Conservation (phyloP, 1,140 invertebrate genomes). For the Forficula auricularia region DNA sequence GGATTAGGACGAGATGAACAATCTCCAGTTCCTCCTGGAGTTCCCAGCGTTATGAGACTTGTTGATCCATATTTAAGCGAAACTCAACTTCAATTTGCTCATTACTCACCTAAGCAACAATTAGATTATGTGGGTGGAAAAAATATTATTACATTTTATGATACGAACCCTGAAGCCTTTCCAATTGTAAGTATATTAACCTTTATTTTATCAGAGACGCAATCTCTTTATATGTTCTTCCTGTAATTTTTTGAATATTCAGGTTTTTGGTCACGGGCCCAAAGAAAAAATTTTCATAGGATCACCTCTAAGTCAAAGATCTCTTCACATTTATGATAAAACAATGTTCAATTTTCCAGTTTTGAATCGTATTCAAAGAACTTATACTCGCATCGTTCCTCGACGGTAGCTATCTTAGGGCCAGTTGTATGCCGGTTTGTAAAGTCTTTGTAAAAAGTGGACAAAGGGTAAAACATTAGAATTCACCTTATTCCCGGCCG, state of each 20-base stretch:
- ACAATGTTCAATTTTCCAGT: constrained; percentile 5
- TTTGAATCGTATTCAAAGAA: constrained; percentile 11
- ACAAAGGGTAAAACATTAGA: no score
- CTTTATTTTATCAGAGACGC: constrained; percentile 9
- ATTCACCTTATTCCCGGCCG: no score
- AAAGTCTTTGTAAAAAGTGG: no score
- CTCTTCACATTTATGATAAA: not conserved
- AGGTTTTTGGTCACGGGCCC: not conserved
- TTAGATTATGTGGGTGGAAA: constrained; percentile 17
- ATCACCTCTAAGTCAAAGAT: constrained; percentile 3
- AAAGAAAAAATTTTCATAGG: constrained; percentile 2
- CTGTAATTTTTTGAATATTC: not conserved
- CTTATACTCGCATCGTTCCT: constrained; percentile 8
- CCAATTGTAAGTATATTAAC: constrained; percentile 18
- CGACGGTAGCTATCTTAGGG: constrained; percentile 6
- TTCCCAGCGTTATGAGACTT: constrained; percentile 19
- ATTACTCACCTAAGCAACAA: constrained; percentile 15
- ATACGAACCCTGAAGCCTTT: constrained; percentile 14
- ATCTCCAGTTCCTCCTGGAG: constrained; percentile 18
- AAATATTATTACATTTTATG: constrained; percentile 22
- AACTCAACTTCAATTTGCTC: constrained; percentile 17
- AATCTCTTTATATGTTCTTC: constrained; percentile 10
- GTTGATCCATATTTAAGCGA: constrained; percentile 23
- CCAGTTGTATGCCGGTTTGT: no score
- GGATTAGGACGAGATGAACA: constrained; percentile 19